phyloP scores from a whole-genome alignment of 2,113 vertebrate genomes.

The Motacilla tschutschensis region DNA sequence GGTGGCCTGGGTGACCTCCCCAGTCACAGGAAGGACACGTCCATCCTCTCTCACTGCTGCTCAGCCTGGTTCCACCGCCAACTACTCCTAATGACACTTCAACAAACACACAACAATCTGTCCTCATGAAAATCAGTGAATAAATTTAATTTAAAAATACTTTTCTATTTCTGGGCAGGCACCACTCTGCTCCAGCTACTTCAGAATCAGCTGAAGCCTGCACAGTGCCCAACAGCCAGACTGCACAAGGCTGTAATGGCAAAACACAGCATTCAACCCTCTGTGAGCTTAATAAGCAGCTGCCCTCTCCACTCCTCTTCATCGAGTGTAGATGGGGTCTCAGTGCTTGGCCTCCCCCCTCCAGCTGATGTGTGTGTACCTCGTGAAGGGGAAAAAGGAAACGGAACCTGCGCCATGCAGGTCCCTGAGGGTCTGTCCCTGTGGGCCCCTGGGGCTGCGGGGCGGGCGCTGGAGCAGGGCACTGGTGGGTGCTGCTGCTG shows the following conservation, averaged over 20 bases:
- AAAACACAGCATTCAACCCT: background rate
- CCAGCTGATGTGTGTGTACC: fast-evolving
- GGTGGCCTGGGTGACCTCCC: background rate
- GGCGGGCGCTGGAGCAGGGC: background rate
- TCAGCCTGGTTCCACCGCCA: background rate
- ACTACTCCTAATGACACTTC: conserved; percentile 2
- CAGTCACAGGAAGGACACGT: background rate
- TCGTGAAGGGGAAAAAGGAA: background rate
- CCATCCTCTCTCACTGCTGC: background rate
- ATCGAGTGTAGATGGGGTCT: background rate
- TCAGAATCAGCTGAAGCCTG: conserved; percentile 10
- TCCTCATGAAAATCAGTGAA: conserved; percentile 1
- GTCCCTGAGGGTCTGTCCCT: background rate
- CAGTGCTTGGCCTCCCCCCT: background rate
- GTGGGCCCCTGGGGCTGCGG: fast-evolving
- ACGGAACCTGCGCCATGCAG: background rate
- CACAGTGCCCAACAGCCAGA: background rate
- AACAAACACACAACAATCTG: conserved; percentile 33
- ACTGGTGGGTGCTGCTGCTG: fast-evolving
- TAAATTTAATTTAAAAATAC: conserved; percentile 42
- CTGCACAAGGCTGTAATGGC: background rate
- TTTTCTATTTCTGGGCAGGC: conserved; percentile 35
- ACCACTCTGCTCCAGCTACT: conserved; percentile 3
- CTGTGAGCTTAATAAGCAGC: background rate
- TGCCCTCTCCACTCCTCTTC: background rate